Conservation (phyloP, 2,113 vertebrate genomes). For the Pholis gunnellus region DNA sequence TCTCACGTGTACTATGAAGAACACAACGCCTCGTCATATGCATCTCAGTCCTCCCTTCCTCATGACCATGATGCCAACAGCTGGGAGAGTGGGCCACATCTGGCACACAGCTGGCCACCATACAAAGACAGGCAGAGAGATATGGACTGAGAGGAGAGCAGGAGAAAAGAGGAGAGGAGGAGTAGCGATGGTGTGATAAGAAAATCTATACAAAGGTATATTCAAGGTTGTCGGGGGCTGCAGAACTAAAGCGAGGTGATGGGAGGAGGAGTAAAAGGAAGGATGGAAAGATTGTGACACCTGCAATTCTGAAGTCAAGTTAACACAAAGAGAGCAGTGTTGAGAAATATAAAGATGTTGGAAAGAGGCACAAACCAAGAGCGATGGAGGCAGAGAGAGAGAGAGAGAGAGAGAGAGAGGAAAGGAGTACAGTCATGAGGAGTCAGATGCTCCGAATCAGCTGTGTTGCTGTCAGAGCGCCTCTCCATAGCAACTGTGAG, state of each 20-base stretch:
- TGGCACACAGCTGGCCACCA: slow-evolving; percentile 55
- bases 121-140: slow-evolving; percentile 11
- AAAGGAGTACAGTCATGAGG: slow-evolving; percentile 62
- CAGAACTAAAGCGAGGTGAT: not conserved
- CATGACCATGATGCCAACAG: slow-evolving; percentile 48
- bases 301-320: not conserved
- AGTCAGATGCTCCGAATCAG: slow-evolving; percentile 76
- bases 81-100: slow-evolving; percentile 58
- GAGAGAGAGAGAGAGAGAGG: slow-evolving; percentile 28
- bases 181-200: slow-evolving; percentile 1
- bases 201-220: slow-evolving; percentile 22
- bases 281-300: not conserved
- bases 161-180: slow-evolving; percentile 19
- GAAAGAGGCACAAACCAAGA: not conserved
- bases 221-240: slow-evolving; percentile 17
- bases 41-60: slow-evolving; percentile 26
- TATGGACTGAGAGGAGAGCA: slow-evolving; percentile 12
- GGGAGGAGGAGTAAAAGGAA: not conserved
- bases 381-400: not conserved
- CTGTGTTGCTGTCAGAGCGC: slow-evolving; percentile 65
- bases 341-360: not conserved
- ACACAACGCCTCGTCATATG: slow-evolving; percentile 12
- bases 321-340: not conserved
- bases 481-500: slow-evolving; percentile 73
- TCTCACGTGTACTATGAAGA: slow-evolving; percentile 5